Percentiles rank a stretch among this genome's conserved stretches.
Evolutionary conservation across 2,797 vertebrate species (phyloP).

Genomic region (Lepilemur ruficaudatus): DNA sequence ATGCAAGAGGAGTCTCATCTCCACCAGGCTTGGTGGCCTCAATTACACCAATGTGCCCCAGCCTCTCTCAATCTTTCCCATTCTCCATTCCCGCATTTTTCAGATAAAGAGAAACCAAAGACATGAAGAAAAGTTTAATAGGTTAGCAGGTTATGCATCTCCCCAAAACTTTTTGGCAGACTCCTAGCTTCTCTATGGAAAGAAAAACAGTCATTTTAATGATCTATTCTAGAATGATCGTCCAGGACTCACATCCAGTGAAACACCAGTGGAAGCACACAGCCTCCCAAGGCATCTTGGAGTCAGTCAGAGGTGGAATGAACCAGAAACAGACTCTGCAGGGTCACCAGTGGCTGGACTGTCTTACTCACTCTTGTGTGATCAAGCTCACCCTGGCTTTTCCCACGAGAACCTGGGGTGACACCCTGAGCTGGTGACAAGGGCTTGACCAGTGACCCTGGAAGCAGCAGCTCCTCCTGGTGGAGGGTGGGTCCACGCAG

Average conservation of each 20-base stretch:
- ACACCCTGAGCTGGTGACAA: background rate
- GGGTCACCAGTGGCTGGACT: background rate
- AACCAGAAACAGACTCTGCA: background rate
- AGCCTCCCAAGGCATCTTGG: background rate
- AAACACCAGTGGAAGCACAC: background rate
- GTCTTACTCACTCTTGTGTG: background rate
- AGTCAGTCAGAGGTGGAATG: background rate
- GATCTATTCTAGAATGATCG: background rate
- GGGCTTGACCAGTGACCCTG: background rate
- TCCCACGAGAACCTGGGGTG: background rate
- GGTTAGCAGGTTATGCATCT: background rate
- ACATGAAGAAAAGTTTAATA: background rate
- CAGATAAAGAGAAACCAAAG: conserved; percentile 19
- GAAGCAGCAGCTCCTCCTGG: background rate
- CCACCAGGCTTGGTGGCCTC: accelerated
- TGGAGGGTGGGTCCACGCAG: background rate
- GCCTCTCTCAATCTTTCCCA: background rate
- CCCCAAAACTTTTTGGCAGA: conserved; percentile 6
- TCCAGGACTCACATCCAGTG: background rate
- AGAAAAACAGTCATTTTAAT: conserved; percentile 30
- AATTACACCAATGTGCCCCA: background rate
- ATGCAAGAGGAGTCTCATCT: background rate
- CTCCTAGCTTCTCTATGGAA: background rate
- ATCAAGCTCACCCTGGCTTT: background rate
- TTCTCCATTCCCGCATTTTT: background rate